Evolutionary conservation across 2,888 invertebrate genomes (phyloP), one percentile per base, ranked within the genome.

Genomic region (Noctua janthe): DNA sequence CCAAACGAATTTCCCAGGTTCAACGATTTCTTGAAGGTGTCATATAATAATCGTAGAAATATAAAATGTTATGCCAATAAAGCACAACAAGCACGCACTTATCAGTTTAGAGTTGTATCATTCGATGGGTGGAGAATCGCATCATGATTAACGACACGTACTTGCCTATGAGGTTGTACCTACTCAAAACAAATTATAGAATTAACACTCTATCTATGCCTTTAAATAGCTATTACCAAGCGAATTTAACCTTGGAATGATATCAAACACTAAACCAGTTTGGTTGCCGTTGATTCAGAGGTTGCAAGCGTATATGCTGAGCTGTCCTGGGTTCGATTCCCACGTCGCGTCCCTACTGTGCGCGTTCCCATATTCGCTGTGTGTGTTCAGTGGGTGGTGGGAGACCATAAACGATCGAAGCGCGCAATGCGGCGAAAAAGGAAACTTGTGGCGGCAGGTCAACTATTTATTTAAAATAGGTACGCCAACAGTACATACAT

Each of bases 141-240:
- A 59, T n/a, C 43, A 15, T 17, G 49, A 75, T 70, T 20, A 15
- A 56, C 5, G 54, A 29, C 82, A 80, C 49, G 80, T 67, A 56
- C 54, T 17, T 35, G 67, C 49, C 1, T 47, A 13, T 43, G 29
- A 43, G 20, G 10, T 15, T 49, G 20, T 39, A 54, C 66, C 54
- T 23, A 23, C 10, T 20, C 23, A 7, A 6, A 54, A 54, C 3
- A 43, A 29, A 20, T 29, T n/a, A 17, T 17, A 66, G 8, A 64
- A 64, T 35, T 7, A 17, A 17, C 6, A 17, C 15, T 29, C 62
- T 17, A 3, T 29, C 62, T 17, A 3, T 62, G 62, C 7, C 62
- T 62, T 62, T 29, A 29, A 59, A 35, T 35, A 17, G 62, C 29
- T 2, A 71, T 72, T 76, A 29, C 23, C 29, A 74, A 67, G 3